Evolutionary conservation across 1,140 invertebrate genomes (phyloP).

Genomic region (Bathynomus jamesi): DNA sequence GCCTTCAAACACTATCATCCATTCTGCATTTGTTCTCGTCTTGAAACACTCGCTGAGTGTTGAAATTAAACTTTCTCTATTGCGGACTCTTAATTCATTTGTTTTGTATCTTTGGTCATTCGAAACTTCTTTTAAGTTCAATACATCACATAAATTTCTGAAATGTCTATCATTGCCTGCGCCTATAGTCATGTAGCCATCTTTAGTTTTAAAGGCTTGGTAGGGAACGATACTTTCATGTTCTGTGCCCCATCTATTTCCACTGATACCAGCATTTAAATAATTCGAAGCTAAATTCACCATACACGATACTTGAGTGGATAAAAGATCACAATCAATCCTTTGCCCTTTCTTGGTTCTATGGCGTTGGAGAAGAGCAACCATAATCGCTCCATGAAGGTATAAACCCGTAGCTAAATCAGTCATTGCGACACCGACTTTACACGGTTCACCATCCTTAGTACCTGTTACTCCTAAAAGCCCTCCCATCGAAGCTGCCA

Average conservation of each 20-base stretch:
- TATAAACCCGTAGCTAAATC: constrained; percentile 89
- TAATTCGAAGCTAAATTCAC: constrained; percentile 87
- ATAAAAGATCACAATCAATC: constrained; percentile 88
- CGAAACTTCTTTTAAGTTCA: constrained; percentile 56
- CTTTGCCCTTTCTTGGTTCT: constrained; percentile 77
- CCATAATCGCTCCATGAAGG: constrained; percentile 90
- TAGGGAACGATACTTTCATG: constrained; percentile 94
- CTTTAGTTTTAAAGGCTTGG: constrained; percentile 70
- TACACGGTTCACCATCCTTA: constrained; percentile 72
- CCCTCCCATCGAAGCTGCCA: constrained; percentile 85
- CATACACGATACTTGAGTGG: constrained; percentile 79
- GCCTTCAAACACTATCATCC: constrained; percentile 63
- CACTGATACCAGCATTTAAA: constrained; percentile 68
- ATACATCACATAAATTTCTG: constrained; percentile 51
- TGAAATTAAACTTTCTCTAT: constrained; percentile 60
- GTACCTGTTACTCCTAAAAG: constrained; percentile 82
- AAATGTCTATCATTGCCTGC: constrained; percentile 53
- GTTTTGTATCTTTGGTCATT: constrained; percentile 57
- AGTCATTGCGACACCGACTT: constrained; percentile 85
- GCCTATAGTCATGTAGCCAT: constrained; percentile 71
- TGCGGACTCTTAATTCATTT: constrained; percentile 65
- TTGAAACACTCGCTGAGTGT: constrained; percentile 57
- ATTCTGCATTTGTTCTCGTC: constrained; percentile 63
- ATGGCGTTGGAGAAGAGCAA: constrained; percentile 69
- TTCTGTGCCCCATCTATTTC: constrained; percentile 72